Conservation (phyloP, 2,113 vertebrate species). For the Caracal caracal region DNA sequence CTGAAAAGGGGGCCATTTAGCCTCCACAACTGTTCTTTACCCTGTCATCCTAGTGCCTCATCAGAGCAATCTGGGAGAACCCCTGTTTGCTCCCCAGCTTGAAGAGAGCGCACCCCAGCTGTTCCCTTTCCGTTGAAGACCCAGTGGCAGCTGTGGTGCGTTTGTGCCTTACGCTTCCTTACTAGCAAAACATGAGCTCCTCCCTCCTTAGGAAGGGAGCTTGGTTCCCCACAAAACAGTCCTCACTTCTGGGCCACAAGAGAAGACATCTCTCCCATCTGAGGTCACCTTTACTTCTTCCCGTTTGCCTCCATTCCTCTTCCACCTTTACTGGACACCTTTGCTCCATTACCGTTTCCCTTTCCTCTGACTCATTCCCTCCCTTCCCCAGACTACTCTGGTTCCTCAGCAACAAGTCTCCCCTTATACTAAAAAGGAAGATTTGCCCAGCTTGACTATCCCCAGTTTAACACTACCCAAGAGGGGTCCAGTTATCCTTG, state of each 20-base stretch:
- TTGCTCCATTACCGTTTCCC: not conserved
- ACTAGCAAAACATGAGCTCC: not conserved
- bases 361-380: not conserved
- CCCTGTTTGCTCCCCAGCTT: not conserved
- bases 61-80: not conserved
- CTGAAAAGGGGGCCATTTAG: not conserved
- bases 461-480: not conserved
- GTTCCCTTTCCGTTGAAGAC: not conserved
- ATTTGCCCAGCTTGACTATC: too few species aligned
- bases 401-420: not conserved
- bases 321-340: not conserved
- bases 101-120: not conserved
- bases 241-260: not conserved
- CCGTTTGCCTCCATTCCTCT: not conserved
- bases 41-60: not conserved
- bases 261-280: not conserved
- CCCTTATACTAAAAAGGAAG: not conserved
- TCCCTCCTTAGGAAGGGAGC: not conserved
- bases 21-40: not conserved
- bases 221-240: not conserved
- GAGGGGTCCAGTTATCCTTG: not conserved
- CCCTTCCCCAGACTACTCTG: not conserved
- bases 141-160: not conserved
- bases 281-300: not conserved
- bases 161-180: not conserved